Base-by-base conservation (phyloP, 1,140 invertebrate genomes). In the Conus betulinus region DNA sequence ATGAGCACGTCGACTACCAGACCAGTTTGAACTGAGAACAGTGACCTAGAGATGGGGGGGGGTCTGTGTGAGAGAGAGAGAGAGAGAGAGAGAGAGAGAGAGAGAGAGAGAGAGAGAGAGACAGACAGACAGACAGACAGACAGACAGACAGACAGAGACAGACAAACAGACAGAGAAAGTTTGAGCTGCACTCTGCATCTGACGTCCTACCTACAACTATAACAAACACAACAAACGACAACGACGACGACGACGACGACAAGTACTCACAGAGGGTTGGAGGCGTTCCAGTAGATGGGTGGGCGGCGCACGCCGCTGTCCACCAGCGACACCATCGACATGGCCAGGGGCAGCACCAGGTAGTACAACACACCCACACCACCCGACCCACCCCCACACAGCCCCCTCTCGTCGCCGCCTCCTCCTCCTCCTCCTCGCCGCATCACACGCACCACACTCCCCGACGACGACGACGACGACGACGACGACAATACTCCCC, bases 251-350 rank as follows among this genome's bases (percentile, higher is more conserved):
- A 15, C 8, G 15, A 60, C 8, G 57, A 86, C 67, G 39, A 15
- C 8, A 15, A 60, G 15, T 83, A 91, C 90, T 91, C 88, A 91
- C 90, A 91, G 87, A 8, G 90, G 52, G 55, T 91, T 91, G 71
- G 90, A 89, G n/a, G 89, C 79, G 86, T 91, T 91, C 90, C 90
- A 91, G 84, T 91, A 88, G 51, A 91, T 57, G 13, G 89, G 81
- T 20, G 88, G 90, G 85, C 88, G 83, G 17, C 82, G 60, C 60
- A 85, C 85, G 39, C 90, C 90, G 71, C 88, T 91, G 88, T 91
- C 90, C 63, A 91, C 88, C 15, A 89, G 78, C 6, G 88, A 84
- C 25, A 91, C 87, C 90, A 89, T 89, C 20, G 90, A 91, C 90
- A 91, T 91, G 39, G 88, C 88, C 20, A 91, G 79, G 20, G 90